phyloP scores from a whole-genome alignment of 2,888 invertebrate species.

The Eilema griseolum region DNA sequence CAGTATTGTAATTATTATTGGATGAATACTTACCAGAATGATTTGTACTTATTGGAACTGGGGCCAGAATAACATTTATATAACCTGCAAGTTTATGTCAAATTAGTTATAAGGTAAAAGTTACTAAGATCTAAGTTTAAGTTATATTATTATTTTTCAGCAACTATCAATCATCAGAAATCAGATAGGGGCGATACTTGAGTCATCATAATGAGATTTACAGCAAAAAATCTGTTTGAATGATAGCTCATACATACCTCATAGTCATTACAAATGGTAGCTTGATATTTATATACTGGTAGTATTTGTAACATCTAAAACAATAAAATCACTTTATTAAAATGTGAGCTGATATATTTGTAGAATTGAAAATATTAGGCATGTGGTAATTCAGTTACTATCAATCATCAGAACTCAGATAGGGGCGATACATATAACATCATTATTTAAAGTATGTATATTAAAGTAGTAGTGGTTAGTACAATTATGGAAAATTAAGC shows the following conservation, averaged over 20 bases:
- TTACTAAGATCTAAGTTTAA: background rate
- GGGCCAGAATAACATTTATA: no score
- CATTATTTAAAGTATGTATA: background rate
- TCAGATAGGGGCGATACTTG: slow-evolving; percentile 39
- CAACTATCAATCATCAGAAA: slow-evolving; percentile 32
- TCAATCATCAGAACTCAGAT: slow-evolving; percentile 66
- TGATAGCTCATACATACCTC: background rate
- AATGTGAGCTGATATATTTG: background rate
- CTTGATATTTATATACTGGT: background rate
- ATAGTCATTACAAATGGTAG: no score
- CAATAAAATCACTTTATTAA: background rate
- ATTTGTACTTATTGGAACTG: background rate
- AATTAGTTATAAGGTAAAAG: background rate
- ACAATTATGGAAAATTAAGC: background rate
- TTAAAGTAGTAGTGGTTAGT: background rate
- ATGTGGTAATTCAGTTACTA: slow-evolving; percentile 52
- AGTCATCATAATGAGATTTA: slow-evolving; percentile 19
- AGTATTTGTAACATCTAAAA: background rate
- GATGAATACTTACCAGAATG: background rate
- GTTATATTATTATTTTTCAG: slow-evolving; percentile 15
- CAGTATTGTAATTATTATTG: background rate
- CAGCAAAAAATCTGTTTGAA: background rate
- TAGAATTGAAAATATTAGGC: background rate
- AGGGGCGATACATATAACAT: slow-evolving; percentile 42
- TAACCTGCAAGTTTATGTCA: background rate